Evolutionary conservation across 2,888 invertebrate species (phyloP), one percentile per base, ranked within the genome.

Genomic region (Laspeyria flexula): DNA sequence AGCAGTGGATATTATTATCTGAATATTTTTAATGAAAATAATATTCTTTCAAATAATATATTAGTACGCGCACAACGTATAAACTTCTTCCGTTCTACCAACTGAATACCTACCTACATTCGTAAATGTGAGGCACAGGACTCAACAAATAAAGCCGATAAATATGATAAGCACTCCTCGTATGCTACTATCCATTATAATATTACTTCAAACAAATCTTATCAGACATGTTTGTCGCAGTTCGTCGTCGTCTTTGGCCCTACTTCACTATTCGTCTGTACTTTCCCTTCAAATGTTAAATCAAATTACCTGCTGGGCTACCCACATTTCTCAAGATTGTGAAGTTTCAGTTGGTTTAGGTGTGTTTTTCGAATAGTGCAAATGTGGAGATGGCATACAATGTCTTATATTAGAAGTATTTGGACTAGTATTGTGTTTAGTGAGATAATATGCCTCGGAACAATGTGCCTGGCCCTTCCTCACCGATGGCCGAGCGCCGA

Each of bases 101-200:
- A 25, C 35, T n/a, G n/a, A n/a, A n/a, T n/a, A n/a, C n/a, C n/a
- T n/a, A n/a, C n/a, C n/a, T 10, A 21, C 54, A 9, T 57, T 39
- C 21, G 39, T 43, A 62, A 52, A 54, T 58, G 54, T 46, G 54
- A 68, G 68, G 65, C 61, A 46, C 63, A 63, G 72, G 76, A 75
- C 80, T 82, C 65, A 42, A 79, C 81, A 87, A 88, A 88, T 79
- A 84, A 25, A 59, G 73, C 77, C 77, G 90, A 91, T 90, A 90
- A 88, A 65, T 81, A 63, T 72, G 90, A 90, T 90, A 91, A 90
- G 87, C 71, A 64, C 64, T 74, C 76, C 75, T 79, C 73, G 61
- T 69, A 64, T 73, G 69, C 75, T 82, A 75, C 71, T 73, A 72
- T 78, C 74, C 74, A n/a, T n/a, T n/a, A n/a, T n/a, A n/a, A n/a